These are phyloP conservation scores for Rhamphomyia laevipes DNA, from an alignment of 2,888 invertebrate genomes.

Conservation along the genomic window DNA sequence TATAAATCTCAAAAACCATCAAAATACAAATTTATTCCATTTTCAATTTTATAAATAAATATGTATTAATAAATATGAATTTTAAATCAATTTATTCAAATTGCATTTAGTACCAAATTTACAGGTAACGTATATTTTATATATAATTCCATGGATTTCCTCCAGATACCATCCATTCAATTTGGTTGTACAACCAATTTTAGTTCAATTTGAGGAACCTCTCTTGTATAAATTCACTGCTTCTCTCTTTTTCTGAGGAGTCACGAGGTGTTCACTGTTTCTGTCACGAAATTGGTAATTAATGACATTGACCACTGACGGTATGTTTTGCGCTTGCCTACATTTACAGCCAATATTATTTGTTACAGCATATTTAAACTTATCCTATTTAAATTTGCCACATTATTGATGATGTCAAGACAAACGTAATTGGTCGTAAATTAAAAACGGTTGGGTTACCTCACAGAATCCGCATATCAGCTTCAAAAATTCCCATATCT, in stretches of 20 bases:
- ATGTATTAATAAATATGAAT: too few species aligned
- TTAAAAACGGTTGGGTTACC: constrained; percentile 75
- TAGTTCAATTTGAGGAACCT: constrained; percentile 66
- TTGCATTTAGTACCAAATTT: too few species aligned
- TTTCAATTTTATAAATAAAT: too few species aligned
- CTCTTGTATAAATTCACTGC: constrained; percentile 70
- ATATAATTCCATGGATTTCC: too few species aligned
- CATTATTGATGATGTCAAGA: constrained; percentile 71
- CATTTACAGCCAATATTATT: constrained; percentile 65
- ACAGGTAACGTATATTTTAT: too few species aligned
- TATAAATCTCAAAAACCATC: too few species aligned
- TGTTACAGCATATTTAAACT: constrained; percentile 71
- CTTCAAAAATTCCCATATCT: constrained; percentile 83
- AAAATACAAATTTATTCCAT: too few species aligned
- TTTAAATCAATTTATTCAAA: too few species aligned
- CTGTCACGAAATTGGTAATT: too few species aligned
- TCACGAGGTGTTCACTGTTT: too few species aligned
- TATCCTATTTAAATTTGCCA: constrained; percentile 74
- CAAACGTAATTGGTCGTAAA: constrained; percentile 73
- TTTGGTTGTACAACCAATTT: constrained; percentile 76
- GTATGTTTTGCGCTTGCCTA: constrained; percentile 64
- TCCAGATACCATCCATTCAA: too few species aligned
- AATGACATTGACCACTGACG: too few species aligned
- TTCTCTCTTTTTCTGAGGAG: constrained; percentile 82
- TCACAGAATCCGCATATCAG: constrained; percentile 55